phyloP scores from a whole-genome alignment of 2,113 vertebrate species.

The Aegithalos caudatus region DNA sequence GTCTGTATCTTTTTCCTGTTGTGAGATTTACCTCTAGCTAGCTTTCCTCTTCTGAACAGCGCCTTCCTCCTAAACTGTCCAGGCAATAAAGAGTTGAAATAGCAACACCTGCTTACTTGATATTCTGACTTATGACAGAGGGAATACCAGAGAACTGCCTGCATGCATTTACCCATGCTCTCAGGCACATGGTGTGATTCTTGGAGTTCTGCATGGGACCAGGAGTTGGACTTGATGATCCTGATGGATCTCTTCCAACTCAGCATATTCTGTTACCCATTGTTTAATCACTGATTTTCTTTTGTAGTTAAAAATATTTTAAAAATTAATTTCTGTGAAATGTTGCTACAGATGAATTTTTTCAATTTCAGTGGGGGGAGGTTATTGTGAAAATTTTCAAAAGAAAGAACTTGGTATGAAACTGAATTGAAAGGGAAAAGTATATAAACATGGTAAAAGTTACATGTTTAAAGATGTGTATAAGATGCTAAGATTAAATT shows the following conservation, averaged over 20 bases:
- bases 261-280: background rate
- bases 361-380: background rate
- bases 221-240: background rate
- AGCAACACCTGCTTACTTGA: background rate
- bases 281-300: background rate
- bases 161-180: background rate
- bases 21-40: background rate
- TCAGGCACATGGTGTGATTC: background rate
- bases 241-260: background rate
- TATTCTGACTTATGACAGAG: background rate
- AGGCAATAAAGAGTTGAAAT: background rate
- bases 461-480: background rate
- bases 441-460: background rate
- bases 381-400: background rate
- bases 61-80: background rate
- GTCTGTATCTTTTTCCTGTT: background rate
- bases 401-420: background rate
- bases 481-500: background rate
- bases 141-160: background rate
- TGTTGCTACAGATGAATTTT: background rate
- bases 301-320: background rate
- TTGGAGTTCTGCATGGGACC: accelerated
- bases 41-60: background rate
- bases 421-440: background rate
- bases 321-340: background rate